A percentile compares a stretch with the other conserved stretches of the same genome.
phyloP scores from a whole-genome alignment of 1,140 invertebrate genomes.

The Doryteuthis pealeii region DNA sequence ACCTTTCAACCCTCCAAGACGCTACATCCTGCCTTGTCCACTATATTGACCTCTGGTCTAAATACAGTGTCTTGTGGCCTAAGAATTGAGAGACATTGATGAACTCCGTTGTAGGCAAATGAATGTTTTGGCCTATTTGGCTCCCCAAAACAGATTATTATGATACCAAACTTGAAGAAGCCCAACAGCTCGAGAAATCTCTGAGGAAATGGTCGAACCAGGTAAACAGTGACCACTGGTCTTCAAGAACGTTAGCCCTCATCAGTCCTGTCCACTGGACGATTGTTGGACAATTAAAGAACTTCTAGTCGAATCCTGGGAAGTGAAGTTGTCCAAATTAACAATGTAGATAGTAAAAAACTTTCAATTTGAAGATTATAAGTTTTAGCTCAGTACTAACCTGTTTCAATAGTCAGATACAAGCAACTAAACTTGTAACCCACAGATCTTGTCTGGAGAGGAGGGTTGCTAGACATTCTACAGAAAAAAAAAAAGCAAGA shows the following conservation, averaged over 20 bases:
- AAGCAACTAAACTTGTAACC: too few relatives aligned
- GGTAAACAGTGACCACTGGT: neutral
- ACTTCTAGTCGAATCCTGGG: neutral
- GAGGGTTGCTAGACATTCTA: too few relatives aligned
- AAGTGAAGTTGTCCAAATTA: neutral
- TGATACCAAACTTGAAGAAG: neutral
- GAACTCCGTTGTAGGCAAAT: neutral
- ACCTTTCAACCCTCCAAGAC: neutral
- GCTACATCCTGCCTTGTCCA: neutral
- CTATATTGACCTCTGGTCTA: neutral
- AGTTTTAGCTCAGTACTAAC: too few relatives aligned
- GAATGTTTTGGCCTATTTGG: neutral
- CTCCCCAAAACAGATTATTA: conserved; percentile 6
- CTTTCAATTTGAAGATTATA: too few relatives aligned
- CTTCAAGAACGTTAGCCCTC: neutral
- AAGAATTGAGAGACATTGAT: neutral
- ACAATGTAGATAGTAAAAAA: neutral
- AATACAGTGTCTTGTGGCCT: neutral
- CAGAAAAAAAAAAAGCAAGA: too few relatives aligned
- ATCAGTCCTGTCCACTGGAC: neutral
- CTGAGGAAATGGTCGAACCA: neutral
- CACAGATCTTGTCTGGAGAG: too few relatives aligned
- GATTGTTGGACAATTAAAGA: neutral
- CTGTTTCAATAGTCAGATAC: too few relatives aligned
- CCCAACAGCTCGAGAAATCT: neutral